Evolutionary conservation across 1,140 invertebrate species (phyloP).

Genomic region (Drosophila neocordata): DNA sequence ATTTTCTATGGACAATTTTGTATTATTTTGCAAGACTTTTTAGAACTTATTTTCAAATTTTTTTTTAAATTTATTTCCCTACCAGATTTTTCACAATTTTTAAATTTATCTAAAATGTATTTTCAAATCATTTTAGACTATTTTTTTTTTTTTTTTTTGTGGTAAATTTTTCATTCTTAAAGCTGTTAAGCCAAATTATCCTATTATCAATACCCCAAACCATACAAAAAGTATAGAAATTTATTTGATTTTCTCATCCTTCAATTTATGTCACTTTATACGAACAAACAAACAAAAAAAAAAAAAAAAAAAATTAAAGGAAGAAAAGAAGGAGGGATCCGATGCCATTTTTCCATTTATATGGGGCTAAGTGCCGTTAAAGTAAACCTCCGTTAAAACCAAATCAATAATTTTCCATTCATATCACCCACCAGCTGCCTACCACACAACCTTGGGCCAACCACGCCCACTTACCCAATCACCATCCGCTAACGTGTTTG

Average conservation of each 20-base stretch:
- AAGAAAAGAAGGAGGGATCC: slow-evolving; percentile 3
- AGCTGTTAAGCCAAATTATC: slow-evolving; percentile 33
- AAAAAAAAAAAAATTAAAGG: not conserved
- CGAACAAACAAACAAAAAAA: too few species aligned
- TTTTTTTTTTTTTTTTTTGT: too few species aligned
- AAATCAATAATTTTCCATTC: slow-evolving; percentile 52
- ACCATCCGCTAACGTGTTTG: slow-evolving; percentile 24
- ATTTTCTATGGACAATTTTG: too few species aligned
- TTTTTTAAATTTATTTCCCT: too few species aligned
- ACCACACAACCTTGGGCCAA: not conserved
- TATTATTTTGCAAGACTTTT: too few species aligned
- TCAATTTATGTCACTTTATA: slow-evolving; percentile 52
- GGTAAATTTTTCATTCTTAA: not conserved
- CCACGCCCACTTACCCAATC: slow-evolving; percentile 10
- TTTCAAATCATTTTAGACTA: not conserved
- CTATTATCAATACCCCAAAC: slow-evolving; percentile 3
- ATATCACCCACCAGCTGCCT: not conserved
- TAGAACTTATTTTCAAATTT: too few species aligned
- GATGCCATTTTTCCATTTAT: slow-evolving; percentile 43
- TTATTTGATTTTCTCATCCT: slow-evolving; percentile 38
- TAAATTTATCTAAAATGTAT: too few species aligned
- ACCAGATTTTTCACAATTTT: too few species aligned
- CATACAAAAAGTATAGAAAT: slow-evolving; percentile 1
- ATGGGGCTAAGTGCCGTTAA: slow-evolving; percentile 50
- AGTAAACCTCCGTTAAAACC: slow-evolving; percentile 42